These are phyloP conservation scores for Prosopocoilus inquinatus DNA, from an alignment of 2,888 invertebrate genomes.

Conservation along the genomic window DNA sequence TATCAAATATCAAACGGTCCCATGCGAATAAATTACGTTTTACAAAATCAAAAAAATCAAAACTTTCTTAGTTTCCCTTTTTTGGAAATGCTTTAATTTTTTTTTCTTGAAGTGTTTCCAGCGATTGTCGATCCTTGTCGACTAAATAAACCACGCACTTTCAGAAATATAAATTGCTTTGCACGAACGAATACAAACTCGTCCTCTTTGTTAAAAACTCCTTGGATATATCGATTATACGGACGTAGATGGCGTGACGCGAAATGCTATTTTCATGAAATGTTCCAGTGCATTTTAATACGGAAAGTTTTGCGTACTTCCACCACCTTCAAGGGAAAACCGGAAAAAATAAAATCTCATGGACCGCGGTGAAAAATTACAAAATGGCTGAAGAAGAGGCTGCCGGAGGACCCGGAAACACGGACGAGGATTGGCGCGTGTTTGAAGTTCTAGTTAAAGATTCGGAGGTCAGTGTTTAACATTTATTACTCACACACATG, in stretches of 20 bases:
- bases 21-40: too few relatives aligned
- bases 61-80: too few relatives aligned
- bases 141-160: too few relatives aligned
- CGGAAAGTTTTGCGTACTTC: conserved; percentile 3
- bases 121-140: too few relatives aligned
- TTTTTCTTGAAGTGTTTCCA: too few relatives aligned
- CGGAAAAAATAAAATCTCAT: not conserved
- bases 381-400: conserved; percentile 34
- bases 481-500: too few relatives aligned
- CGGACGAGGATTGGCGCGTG: conserved; percentile 71
- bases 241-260: conserved; percentile 35
- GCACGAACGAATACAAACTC: too few relatives aligned
- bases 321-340: not conserved
- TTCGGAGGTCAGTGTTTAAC: conserved; percentile 54
- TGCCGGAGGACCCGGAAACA: conserved; percentile 44
- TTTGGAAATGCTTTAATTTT: too few relatives aligned
- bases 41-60: too few relatives aligned
- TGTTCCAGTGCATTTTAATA: conserved; percentile 7
- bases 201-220: conserved; percentile 23
- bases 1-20: too few relatives aligned
- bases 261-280: conserved; percentile 9
- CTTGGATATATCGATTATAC: conserved; percentile 48
- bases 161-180: too few relatives aligned
- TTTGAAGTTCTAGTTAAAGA: conserved; percentile 67
- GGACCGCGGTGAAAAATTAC: conserved; percentile 8